A percentile compares a stretch with the other conserved stretches of the same genome.
These are phyloP conservation scores for Eumeta japonica DNA, from an alignment of 1,140 invertebrate species.

Conservation along the genomic window DNA sequence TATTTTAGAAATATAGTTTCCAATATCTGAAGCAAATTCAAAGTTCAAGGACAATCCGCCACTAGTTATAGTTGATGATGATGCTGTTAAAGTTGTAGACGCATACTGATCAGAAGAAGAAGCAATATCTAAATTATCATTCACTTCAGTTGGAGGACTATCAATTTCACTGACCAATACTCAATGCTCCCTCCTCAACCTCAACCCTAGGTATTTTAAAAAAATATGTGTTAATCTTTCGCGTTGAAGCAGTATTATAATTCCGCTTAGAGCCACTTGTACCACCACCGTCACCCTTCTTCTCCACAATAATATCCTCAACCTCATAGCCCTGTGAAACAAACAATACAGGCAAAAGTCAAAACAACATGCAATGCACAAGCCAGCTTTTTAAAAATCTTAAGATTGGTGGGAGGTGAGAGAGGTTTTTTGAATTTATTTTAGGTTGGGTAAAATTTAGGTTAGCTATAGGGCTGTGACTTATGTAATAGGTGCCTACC, in stretches of 20 bases:
- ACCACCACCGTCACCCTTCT: conserved; percentile 2
- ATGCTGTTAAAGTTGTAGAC: conserved; percentile 3
- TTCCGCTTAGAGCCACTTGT: conserved; percentile 1
- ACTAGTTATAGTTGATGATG: not conserved
- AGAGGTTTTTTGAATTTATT: not conserved
- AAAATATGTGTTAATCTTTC: conserved; percentile 2
- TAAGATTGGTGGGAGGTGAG: not conserved
- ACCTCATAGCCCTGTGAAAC: not conserved
- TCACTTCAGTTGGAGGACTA: not conserved
- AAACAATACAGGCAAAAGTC: not conserved
- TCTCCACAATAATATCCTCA: not conserved
- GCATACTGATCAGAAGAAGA: conserved; percentile 1
- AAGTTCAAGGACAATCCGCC: not conserved
- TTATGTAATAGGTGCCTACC: no score
- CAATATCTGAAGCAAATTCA: conserved; percentile 2
- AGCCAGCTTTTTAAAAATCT: not conserved
- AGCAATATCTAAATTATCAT: conserved; percentile 1
- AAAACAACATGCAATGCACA: no score
- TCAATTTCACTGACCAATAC: conserved; percentile 1
- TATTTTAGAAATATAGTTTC: not conserved
- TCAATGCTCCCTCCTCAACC: not conserved
- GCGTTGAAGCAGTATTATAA: no score
- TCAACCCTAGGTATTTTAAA: not conserved
- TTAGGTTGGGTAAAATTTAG: not conserved
- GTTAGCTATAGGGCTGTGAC: no score